Conservation (phyloP, 2,797 vertebrate genomes). For the Myotis vivesi region DNA sequence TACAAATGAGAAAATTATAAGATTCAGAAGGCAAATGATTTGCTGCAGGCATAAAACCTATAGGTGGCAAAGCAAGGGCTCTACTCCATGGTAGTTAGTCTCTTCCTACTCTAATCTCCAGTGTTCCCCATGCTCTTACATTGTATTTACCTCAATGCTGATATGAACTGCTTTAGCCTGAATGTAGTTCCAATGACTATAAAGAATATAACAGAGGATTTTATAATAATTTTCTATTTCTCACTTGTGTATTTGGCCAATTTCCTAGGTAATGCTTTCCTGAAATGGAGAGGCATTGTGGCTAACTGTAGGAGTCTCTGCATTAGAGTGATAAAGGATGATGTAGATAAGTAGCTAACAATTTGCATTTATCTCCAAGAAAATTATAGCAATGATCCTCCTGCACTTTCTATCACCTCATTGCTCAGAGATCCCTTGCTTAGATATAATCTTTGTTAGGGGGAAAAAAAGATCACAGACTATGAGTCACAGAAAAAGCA, state of each 20-base stretch:
- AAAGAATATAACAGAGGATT: conserved; percentile 30
- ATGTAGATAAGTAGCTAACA: conserved; percentile 58
- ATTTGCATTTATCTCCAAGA: conserved; percentile 55
- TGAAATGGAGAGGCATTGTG: conserved; percentile 43
- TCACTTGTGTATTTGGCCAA: conserved; percentile 33
- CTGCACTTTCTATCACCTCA: background rate
- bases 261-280: conserved; percentile 35
- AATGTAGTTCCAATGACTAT: background rate
- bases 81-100: too few species aligned
- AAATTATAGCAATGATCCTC: conserved; percentile 50
- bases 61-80: background rate
- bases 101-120: background rate
- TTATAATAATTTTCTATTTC: conserved; percentile 40
- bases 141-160: conserved; percentile 14
- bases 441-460: background rate
- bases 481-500: conserved; percentile 16
- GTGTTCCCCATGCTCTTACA: background rate
- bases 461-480: background rate
- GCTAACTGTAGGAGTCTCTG: conserved; percentile 11
- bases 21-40: background rate
- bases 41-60: background rate
- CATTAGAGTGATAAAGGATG: conserved; percentile 29
- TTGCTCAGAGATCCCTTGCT: conserved; percentile 25
- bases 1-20: background rate
- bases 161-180: background rate